phyloP scores from a whole-genome alignment of 2,888 invertebrate species.

The Craniophora ligustri region DNA sequence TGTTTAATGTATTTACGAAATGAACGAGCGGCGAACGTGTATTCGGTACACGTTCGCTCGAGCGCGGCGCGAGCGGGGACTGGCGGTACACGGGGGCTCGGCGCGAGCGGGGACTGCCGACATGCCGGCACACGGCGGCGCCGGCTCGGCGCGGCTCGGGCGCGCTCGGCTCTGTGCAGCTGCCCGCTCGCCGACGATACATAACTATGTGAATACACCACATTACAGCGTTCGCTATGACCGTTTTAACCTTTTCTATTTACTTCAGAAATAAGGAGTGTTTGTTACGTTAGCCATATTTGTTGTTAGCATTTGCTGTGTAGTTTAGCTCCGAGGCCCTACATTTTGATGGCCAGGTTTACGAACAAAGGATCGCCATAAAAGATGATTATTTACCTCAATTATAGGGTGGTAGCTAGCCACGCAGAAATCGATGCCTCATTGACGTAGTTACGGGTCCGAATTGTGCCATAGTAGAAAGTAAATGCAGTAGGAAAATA shows the following conservation, averaged over 20 bases:
- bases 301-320: constrained; percentile 8
- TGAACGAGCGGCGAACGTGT: constrained; percentile 62
- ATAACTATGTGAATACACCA: constrained; percentile 29
- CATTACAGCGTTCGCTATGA: constrained; percentile 41
- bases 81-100: constrained; percentile 55
- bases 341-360: constrained; percentile 30
- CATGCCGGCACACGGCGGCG: constrained; percentile 47
- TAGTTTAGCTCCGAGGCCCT: constrained; percentile 13
- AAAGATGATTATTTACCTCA: constrained; percentile 46
- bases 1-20: constrained; percentile 41
- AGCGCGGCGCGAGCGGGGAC: constrained; percentile 56
- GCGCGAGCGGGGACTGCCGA: constrained; percentile 56
- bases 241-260: constrained; percentile 53
- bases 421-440: constrained; percentile 39
- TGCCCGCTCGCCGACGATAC: constrained; percentile 14
- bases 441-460: constrained; percentile 3
- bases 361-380: constrained; percentile 40
- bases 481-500: not conserved
- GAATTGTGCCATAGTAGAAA: not conserved
- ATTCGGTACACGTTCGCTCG: constrained; percentile 61
- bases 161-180: constrained; percentile 40
- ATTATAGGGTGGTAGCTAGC: constrained; percentile 41
- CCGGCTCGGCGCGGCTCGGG: constrained; percentile 63
- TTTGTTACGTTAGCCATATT: constrained; percentile 27
- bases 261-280: constrained; percentile 33